Percentiles rank a stretch among this genome's conserved stretches.
Conservation (phyloP, 1,140 invertebrate species). For the Drosophila kohkoa region DNA sequence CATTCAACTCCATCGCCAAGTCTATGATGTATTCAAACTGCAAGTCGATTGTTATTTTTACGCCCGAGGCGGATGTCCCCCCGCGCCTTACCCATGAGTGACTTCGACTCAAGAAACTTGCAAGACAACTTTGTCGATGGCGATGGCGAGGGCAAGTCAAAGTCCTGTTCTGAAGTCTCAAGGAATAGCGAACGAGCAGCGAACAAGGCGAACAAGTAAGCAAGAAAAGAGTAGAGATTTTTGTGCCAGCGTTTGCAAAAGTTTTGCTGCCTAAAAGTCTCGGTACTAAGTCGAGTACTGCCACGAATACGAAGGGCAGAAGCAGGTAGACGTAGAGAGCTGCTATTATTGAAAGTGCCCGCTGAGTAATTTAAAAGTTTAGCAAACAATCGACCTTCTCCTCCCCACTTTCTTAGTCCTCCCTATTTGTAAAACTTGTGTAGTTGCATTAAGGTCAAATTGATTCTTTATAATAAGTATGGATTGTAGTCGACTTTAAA, state of each 20-base stretch:
- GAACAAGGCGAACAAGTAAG: conserved; percentile 10
- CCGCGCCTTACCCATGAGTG: conserved; percentile 25
- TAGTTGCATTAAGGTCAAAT: conserved; percentile 70
- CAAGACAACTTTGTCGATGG: conserved; percentile 69
- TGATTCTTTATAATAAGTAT: conserved; percentile 71
- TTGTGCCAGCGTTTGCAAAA: conserved; percentile 13
- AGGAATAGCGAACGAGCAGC: conserved; percentile 21
- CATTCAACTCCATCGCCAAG: conserved; percentile 2
- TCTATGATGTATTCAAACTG: conserved; percentile 77
- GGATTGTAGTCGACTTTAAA: conserved; percentile 60
- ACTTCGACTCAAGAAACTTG: conserved; percentile 51
- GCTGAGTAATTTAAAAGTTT: conserved; percentile 80
- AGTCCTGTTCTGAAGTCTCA: conserved; percentile 38
- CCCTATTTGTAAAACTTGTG: conserved; percentile 37
- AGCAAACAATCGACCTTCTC: conserved; percentile 9
- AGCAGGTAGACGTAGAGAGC: conserved; percentile 7
- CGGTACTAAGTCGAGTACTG: conserved; percentile 4
- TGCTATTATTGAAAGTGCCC: conserved; percentile 76
- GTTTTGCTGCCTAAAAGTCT: conserved; percentile 28
- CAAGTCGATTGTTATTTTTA: conserved; percentile 83
- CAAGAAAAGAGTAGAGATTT: conserved; percentile 12
- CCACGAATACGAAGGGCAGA: neutral
- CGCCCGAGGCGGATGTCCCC: conserved; percentile 73
- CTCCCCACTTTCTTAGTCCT: neutral
- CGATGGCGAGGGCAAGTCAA: conserved; percentile 44